A percentile compares a stretch with the other conserved stretches of the same genome.
Evolutionary conservation across 1,140 invertebrate species (phyloP).

Genomic region (Stenopsyche tienmushanensis): DNA sequence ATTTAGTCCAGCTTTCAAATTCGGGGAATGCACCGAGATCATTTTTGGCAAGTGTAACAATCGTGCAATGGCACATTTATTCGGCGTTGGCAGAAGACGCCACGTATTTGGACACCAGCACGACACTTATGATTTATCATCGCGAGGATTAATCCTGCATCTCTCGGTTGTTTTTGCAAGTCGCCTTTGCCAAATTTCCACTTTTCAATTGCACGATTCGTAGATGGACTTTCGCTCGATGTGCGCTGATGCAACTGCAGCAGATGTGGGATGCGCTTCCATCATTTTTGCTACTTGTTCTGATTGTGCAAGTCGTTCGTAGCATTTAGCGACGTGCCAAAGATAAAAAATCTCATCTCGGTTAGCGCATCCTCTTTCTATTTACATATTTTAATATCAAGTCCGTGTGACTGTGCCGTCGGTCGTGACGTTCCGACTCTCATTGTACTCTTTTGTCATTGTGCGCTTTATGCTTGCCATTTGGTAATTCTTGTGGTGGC

Average conservation of each 20-base stretch:
- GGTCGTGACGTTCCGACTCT: background rate
- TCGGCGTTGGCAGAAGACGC: background rate
- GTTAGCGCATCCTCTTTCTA: slow-evolving; percentile 8
- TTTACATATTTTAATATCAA: slow-evolving; percentile 5
- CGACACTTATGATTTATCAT: background rate
- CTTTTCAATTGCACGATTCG: background rate
- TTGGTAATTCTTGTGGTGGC: background rate
- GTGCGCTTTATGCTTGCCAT: background rate
- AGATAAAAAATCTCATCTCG: background rate
- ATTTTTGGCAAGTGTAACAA: no score
- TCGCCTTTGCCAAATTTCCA: background rate
- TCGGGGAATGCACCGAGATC: no score
- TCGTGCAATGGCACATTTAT: background rate
- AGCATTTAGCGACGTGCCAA: background rate
- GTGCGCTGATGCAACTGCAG: background rate
- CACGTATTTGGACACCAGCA: background rate
- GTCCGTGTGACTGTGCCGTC: background rate
- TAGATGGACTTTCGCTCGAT: background rate
- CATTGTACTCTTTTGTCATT: slow-evolving; percentile 3
- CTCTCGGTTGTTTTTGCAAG: background rate
- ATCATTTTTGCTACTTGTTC: no score
- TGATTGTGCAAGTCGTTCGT: background rate
- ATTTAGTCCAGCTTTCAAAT: no score
- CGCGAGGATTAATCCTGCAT: background rate
- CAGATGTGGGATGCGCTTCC: background rate